These are phyloP conservation scores for Euura lappo DNA, from an alignment of 1,140 invertebrate genomes.

Conservation along the genomic window DNA sequence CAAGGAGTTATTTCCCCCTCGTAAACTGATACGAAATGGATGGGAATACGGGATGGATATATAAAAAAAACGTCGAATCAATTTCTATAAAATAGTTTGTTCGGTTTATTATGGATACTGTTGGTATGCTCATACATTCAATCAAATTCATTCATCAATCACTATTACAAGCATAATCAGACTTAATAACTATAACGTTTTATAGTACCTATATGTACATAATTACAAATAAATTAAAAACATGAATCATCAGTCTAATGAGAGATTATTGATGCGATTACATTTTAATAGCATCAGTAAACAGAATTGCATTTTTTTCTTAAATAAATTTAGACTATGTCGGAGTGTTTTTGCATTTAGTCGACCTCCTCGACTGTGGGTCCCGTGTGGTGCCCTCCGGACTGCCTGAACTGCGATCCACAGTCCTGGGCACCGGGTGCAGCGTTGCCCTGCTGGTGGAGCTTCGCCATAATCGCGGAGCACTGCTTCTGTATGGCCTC, in stretches of 20 bases:
- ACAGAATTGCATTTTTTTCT: no score
- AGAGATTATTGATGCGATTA: not conserved
- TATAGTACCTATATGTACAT: not conserved
- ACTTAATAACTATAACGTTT: not conserved
- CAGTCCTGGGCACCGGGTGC: slow-evolving; percentile 9
- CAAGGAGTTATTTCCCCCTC: no score
- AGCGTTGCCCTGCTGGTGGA: slow-evolving; percentile 48
- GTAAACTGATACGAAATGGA: not conserved
- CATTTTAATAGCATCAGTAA: no score
- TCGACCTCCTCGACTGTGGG: slow-evolving; percentile 75
- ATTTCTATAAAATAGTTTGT: not conserved
- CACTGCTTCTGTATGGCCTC: slow-evolving; percentile 59
- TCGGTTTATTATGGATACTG: not conserved
- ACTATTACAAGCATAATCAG: not conserved
- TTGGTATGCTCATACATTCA: not conserved
- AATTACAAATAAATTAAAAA: not conserved
- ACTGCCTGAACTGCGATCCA: slow-evolving; percentile 10
- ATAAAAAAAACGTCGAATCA: not conserved
- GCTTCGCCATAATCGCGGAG: slow-evolving; percentile 60
- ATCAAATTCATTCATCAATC: not conserved
- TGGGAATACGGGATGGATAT: not conserved
- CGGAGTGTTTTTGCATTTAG: slow-evolving; percentile 49
- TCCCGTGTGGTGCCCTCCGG: slow-evolving; percentile 43
- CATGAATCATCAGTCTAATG: not conserved
- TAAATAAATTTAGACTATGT: not conserved